Base-by-base conservation (phyloP, 2,113 vertebrate species). In the Balaeniceps rex region DNA sequence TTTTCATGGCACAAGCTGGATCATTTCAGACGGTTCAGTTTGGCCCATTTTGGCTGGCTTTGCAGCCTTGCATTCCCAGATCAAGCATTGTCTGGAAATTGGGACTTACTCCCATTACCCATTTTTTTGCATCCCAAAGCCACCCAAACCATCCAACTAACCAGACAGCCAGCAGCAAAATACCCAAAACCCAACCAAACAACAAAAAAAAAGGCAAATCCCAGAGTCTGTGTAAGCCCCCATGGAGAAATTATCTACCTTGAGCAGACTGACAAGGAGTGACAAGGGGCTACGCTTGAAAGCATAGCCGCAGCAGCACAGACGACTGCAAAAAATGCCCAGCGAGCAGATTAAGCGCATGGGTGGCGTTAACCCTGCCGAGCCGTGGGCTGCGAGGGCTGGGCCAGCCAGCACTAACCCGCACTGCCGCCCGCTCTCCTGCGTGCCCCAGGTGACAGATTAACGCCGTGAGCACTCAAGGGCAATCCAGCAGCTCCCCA, bases 371-470 rank as follows among this genome's bases (percentile, higher is more conserved):
- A 28, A 44, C 19, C 19, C 46, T 0, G 0, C 61, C 0, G 2
- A 65, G 68, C 33, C 0, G 0, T 1, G 7, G 40, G 46, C 68
- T 60, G 38, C 10, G 2, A 52, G 28, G 36, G 8, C 34, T 47
- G 46, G 34, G 46, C 23, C 28, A 24, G 58, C 42, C 3, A 0
- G 6, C 9, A 3, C 46, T 51, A 34, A 65, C 23, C 4, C 5
- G 0, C 2, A 1, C 28, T 42, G 19, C 28, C 3, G 1, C n/a
- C 2, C 0, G 14, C 12, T 77, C 68, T 10, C 0, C 0, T 51
- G 38, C 10, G 0, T 60, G 38, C 15, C 87, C 19, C 42, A 17
- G 25, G n/a, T 23, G 22, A 12, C 87, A 60, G 42, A 3, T 24
- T 9, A 38, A 10, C 2, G 8, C 6, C 5, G 2, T 9, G 19